Conservation (phyloP, 2,888 invertebrate genomes). For the Phymatocera aterrima region DNA sequence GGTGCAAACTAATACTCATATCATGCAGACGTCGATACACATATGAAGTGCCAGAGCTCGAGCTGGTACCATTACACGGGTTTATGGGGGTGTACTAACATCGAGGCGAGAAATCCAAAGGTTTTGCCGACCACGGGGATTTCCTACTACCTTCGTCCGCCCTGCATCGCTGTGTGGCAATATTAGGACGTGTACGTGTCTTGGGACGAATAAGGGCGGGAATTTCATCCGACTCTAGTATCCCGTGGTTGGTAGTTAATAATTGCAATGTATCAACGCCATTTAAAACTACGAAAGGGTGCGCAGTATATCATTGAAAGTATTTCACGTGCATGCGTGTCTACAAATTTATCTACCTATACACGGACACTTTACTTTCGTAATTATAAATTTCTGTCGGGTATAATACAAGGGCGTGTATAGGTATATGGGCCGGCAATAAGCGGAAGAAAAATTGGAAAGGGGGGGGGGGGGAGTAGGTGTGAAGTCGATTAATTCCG, state of each 20-base stretch:
- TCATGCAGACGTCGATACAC: constrained; percentile 5
- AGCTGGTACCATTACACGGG: constrained; percentile 31
- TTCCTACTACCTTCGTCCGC: not conserved
- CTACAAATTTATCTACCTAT: not conserved
- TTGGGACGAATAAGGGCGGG: not conserved
- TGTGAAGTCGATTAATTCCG: constrained; percentile 35
- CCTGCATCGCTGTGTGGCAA: not conserved
- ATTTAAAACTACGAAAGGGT: not conserved
- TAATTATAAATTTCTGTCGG: not conserved
- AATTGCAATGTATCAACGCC: not conserved
- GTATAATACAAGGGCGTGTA: too few relatives aligned
- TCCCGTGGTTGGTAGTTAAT: not conserved
- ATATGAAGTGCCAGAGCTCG: constrained; percentile 25
- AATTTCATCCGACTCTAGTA: constrained; percentile 1
- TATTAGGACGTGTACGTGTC: not conserved
- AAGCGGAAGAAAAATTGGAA: not conserved
- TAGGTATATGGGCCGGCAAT: too few relatives aligned
- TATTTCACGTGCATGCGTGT: not conserved
- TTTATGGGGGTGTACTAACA: constrained; percentile 32
- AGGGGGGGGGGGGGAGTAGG: not conserved
- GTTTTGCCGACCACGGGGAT: not conserved
- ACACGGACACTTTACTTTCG: too few relatives aligned
- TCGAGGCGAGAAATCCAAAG: constrained; percentile 21
- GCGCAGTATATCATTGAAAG: too few relatives aligned
- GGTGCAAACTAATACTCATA: too few relatives aligned